Evolutionary conservation across 2,113 vertebrate species (phyloP), one percentile per base, ranked within the genome.

Genomic region (Hemiscyllium ocellatum): DNA sequence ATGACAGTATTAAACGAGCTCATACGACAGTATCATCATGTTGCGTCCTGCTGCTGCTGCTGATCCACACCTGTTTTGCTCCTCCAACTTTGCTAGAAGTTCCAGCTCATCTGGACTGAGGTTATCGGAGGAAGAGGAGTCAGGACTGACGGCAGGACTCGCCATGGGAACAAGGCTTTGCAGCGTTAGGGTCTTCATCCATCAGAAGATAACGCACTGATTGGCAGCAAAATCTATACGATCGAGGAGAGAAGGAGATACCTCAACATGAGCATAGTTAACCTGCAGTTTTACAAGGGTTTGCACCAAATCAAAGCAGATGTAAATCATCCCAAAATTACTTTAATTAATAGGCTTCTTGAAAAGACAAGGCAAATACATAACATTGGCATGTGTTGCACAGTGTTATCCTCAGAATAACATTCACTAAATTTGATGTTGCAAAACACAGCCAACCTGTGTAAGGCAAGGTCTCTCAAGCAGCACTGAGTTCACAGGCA

Each of bases 81-180:
- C 99, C 96, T 99, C 99, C n/a, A 99, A 97, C 96, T 99, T 99
- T 24, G 98, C 99, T 97, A 99, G 97, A 68, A 99, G 98, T 97
- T 99, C 98, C 95, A 99, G 97, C 93, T 99, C 99, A 86, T 99
- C 99, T 0, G 99, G 99, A 96, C 99, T 99, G 96, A 99, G 98
- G 97, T 98, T 99, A 96, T 99, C 99, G 0, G 98, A 99, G 96
- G 98, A 99, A 4, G 98, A 98, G 2, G 98, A 99, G 96, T 99
- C 98, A 0, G 99, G 99, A 97, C 98, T 99, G 96, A 98, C 97
- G 61, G 98, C 97, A 0, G 98, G 99, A 96, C 99, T 99, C 1
- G 98, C 98, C 95, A 98, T 98, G 94, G 94, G 69, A 50, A 98
- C 97, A 96, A 97, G 96, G 69, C n/a, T 95, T 47, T 95, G 68